Percentiles rank a stretch among this genome's conserved stretches.
These are phyloP conservation scores for Horisme vitalbata DNA, from an alignment of 2,888 invertebrate genomes.

Conservation along the genomic window DNA sequence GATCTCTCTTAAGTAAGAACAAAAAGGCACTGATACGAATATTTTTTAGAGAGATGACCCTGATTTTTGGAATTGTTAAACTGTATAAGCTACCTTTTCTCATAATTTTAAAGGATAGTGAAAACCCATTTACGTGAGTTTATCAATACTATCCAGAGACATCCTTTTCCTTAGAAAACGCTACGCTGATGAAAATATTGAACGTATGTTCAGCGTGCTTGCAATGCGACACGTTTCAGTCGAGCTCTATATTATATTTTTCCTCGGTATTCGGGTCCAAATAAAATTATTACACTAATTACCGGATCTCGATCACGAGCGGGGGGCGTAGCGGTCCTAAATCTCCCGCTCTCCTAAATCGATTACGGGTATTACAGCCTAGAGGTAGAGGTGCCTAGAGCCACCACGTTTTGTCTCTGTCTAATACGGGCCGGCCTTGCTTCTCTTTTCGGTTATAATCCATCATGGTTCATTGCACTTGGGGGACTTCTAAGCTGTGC, in stretches of 20 bases:
- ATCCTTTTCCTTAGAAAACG: too few species aligned
- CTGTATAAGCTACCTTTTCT: too few species aligned
- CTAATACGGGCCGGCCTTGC: conserved; percentile 70
- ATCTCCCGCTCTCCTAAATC: conserved; percentile 73
- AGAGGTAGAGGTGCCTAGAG: conserved; percentile 53
- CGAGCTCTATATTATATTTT: background rate
- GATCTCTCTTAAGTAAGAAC: background rate
- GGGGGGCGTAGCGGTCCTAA: conserved; percentile 68
- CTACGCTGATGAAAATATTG: background rate
- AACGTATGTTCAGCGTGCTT: background rate
- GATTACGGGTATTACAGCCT: conserved; percentile 68
- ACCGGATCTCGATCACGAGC: conserved; percentile 70
- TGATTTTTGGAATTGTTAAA: too few species aligned
- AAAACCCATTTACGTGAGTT: too few species aligned
- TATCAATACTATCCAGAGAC: too few species aligned
- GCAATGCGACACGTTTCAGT: background rate
- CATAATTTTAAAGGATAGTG: too few species aligned
- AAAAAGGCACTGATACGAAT: background rate
- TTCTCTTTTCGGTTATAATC: conserved; percentile 71
- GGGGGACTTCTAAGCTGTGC: conserved; percentile 46
- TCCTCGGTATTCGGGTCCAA: conserved; percentile 45
- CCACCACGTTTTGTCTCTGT: conserved; percentile 71
- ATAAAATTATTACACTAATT: conserved; percentile 79
- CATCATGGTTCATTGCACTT: conserved; percentile 72
- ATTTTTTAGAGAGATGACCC: too few species aligned